Evolutionary conservation across 2,113 vertebrate genomes (phyloP), one percentile per base, ranked within the genome.

Genomic region (Chascanopsetta lugubris): DNA sequence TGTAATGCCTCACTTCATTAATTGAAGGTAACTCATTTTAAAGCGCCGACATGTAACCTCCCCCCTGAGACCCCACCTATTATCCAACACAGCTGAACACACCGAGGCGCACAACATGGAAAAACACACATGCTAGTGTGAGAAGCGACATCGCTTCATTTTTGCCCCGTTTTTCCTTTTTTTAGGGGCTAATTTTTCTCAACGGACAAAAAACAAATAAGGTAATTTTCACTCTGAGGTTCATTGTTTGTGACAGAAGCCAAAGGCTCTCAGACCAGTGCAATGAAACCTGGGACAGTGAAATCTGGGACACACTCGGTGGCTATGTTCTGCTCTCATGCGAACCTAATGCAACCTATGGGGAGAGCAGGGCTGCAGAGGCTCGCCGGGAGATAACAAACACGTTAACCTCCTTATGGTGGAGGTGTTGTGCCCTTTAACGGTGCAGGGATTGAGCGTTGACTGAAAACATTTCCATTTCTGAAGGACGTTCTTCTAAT

Each of bases 241-340:
- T 73, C 72, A 84, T 53, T 59, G 57, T 64, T 79, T 47, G 58
- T 77, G 84, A 84, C 82, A 25, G 79, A 78, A 73, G 36, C 75
- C 74, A 72, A 69, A 75, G 84, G 65, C 72, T 87, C 49, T 77
- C 49, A 38, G 51, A 72, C 51, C 65, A 60, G 38, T 68, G 57
- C 25, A 66, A 61, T 64, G 63, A 76, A 88, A 75, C 70, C 57
- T 32, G 47, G 17, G 73, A 60, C 46, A 62, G 29, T 50, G 30
- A 81, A 88, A 90, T 88, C 79, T 90, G 84, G 85, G 85, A 58
- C 84, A 88, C 68, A 74, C 60, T 70, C 79, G 46, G 17, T 79
- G 79, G 75, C 70, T 80, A 68, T 70, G 53, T 80, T 43, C 75
- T 85, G 84, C 55, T 47, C 49, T 87, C 82, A 86, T 82, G 86